Evolutionary conservation across 2,113 vertebrate genomes (phyloP).

Genomic region (Chrysemys picta): DNA sequence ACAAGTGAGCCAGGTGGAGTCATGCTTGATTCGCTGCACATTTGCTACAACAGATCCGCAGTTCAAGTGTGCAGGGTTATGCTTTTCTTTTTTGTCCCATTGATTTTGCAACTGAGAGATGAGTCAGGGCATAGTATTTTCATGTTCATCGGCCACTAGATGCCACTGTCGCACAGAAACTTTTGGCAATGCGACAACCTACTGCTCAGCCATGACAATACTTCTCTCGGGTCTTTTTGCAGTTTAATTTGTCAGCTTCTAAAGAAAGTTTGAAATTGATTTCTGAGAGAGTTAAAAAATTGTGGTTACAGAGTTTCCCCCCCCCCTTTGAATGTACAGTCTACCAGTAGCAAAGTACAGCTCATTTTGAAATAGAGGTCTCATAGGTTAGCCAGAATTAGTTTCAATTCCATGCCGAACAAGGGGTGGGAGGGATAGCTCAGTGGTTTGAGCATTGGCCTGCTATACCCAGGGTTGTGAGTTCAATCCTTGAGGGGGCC

Average conservation of each 20-base stretch:
- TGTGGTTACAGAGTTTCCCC: neutral
- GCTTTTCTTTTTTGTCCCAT: neutral
- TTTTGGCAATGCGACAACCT: fast-evolving
- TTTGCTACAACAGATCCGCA: neutral
- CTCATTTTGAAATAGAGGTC: neutral
- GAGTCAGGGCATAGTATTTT: neutral
- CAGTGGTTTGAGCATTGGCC: too few species aligned
- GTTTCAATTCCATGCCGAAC: neutral
- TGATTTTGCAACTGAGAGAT: neutral
- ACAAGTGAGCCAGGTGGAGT: neutral
- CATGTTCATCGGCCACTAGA: neutral
- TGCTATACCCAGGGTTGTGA: too few species aligned
- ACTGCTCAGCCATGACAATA: fast-evolving
- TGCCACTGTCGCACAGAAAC: neutral
- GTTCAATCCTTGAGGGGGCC: too few species aligned
- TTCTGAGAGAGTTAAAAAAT: neutral
- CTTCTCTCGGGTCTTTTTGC: fast-evolving
- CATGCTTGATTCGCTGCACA: fast-evolving
- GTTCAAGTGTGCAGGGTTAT: neutral
- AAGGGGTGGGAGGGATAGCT: too few species aligned
- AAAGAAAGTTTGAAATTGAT: neutral
- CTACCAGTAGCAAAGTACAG: fast-evolving
- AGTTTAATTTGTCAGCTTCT: neutral
- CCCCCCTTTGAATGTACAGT: neutral
- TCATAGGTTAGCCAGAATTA: fast-evolving